Evolutionary conservation across 2,888 invertebrate genomes (phyloP), one percentile per base, ranked within the genome.

Genomic region (Hypolimnas misippus): DNA sequence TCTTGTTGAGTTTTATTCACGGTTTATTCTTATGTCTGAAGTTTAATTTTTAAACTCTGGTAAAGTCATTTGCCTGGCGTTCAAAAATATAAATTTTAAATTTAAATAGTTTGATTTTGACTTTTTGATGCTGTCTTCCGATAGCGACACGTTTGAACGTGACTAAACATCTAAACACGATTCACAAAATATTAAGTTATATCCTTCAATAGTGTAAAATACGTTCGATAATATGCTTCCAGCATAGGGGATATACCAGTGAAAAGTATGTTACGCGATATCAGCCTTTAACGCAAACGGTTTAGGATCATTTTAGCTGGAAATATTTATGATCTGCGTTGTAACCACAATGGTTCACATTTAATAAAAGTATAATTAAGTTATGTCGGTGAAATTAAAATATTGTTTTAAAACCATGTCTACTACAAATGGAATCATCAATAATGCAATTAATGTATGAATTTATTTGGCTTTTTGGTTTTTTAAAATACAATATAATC

Each of bases 361-460:
- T 63, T 46, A 25, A 63, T 58, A 50, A 57, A 49, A 57, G 21
- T 21, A 31, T 54, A 49, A 57, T 54, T 57, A 51, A 65, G 50
- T 62, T 51, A 49, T 50, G 62, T 51, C 35, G 31, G 62, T 33
- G 50, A 40, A 54, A 57, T 65, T 62, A 51, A 62, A 65, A 62
- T 58, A 65, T 65, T 62, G 57, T 62, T 65, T 62, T 62, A 57
- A 65, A 62, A 51, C 35, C 10, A 57, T 52, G 51, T 62, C 49
- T 44, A 57, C 57, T 59, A 44, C 14, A 35, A 35, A 46, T 46
- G 29, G 35, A 52, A 40, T 42, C 12, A 44, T 40, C 51, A 29
- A 14, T 57, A 52, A 52, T 52, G 57, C 44, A 57, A 52, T 59
- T 51, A 51, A 35, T 10, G 12, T 12, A 12, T 46, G 19, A 10